Evolutionary conservation across 1,140 invertebrate genomes (phyloP).

Genomic region (Drosophila sucinea): DNA sequence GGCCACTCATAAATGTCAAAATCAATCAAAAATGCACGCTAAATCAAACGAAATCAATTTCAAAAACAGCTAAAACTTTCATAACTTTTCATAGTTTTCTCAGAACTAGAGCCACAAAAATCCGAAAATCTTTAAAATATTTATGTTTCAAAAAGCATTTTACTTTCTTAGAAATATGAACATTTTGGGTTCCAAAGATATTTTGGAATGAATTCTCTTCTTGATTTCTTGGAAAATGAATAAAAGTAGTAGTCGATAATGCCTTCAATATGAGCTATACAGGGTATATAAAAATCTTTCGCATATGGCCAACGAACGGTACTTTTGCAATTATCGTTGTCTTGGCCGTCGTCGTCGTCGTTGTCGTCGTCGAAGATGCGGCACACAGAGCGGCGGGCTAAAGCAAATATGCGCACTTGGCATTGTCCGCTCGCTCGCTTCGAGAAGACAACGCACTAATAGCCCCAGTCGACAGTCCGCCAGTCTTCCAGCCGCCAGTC

Average conservation of each 20-base stretch:
- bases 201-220: no score
- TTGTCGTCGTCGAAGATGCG: conserved; percentile 48
- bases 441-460: conserved; percentile 75
- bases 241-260: background rate
- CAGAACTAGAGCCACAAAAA: no score
- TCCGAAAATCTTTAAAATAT: no score
- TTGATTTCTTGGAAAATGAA: no score
- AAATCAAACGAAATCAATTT: no score
- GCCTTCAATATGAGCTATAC: background rate
- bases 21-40: background rate
- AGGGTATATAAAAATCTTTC: conserved; percentile 58
- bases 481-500: background rate
- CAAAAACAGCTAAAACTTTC: no score
- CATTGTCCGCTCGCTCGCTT: conserved; percentile 56
- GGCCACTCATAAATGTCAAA: background rate
- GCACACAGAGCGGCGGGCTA: conserved; percentile 25
- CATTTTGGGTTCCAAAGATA: no score
- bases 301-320: conserved; percentile 78
- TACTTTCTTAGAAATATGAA: no score
- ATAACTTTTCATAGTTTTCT: no score
- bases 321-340: conserved; percentile 80
- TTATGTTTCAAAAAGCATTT: no score
- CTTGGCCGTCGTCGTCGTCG: conserved; percentile 48
- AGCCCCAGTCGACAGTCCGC: conserved; percentile 41
- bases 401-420: conserved; percentile 78